Base-by-base conservation (phyloP, 2,888 invertebrate genomes). In the Pristionchus mayeri region DNA sequence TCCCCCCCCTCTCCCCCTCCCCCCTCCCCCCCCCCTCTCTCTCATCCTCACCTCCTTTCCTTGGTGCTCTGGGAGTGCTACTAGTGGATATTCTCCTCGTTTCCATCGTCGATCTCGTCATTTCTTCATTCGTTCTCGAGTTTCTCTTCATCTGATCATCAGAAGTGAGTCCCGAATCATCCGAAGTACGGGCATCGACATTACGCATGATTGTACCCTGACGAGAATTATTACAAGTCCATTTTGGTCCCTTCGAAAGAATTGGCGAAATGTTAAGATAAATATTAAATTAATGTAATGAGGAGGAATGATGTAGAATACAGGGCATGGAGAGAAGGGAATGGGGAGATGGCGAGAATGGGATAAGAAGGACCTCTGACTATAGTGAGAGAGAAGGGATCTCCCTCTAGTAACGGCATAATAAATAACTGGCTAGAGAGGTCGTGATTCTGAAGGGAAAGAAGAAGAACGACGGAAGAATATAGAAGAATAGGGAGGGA, bases 161-260 rank as follows among this genome's bases (percentile, higher is more conserved):
- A 27, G 88, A 88, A 48, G 91, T 91, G 44, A 91, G 86, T 6
- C 91, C 91, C 82, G 89, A 89, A 85, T 91, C 91, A 84, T 91
- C 91, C 21, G 91, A 91, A 4, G 91, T 91, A 71, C 91, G 89
- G 67, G 89, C 88, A n/a, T 88, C 88, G 34, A 80, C 60, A 27
- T 88, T 87, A 24, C 89, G 89, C 79, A 88, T 80, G 18, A 91
- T 87, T 37, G 90, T 88, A 37, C 91, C 91, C 90, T 90, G 80
- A 85, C 87, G 85, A 67, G 18, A 7, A 52, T n/a, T 24, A 44
- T 60, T 24, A 24, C 2, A 13, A 21, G 21, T 60, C 40, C 63
- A 63, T 21, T 30, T 81, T 50, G 11, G 11, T 50, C 4, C 18
- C 50, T 2, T 50, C 18, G 54, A 6, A 54, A n/a, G n/a, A n/a